Conservation (phyloP, 2,888 invertebrate genomes). For the Lymantria monacha region DNA sequence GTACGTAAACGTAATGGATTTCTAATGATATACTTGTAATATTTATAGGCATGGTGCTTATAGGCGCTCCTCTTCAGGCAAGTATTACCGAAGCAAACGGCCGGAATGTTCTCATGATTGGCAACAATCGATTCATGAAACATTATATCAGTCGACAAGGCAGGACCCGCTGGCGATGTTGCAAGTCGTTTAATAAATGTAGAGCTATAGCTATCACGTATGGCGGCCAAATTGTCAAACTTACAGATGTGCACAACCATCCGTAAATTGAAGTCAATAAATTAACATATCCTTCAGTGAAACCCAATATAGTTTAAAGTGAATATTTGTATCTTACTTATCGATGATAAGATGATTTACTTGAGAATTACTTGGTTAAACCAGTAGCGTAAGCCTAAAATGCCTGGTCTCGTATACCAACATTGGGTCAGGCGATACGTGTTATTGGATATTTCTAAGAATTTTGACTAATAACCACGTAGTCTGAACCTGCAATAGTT, state of each 20-base stretch:
- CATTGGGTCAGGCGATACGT: too few relatives aligned
- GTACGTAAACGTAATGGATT: background rate
- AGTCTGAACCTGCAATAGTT: too few relatives aligned
- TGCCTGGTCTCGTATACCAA: too few relatives aligned
- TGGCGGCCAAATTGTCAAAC: slow-evolving; percentile 53
- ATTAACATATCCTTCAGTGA: too few relatives aligned
- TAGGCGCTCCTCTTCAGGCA: slow-evolving; percentile 22
- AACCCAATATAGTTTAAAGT: too few relatives aligned
- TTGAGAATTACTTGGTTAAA: too few relatives aligned
- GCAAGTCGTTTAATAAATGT: slow-evolving; percentile 60
- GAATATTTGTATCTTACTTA: too few relatives aligned
- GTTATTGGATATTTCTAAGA: too few relatives aligned
- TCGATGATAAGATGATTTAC: too few relatives aligned
- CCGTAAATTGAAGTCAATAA: background rate
- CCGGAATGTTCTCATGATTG: slow-evolving; percentile 55
- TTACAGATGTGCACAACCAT: slow-evolving; percentile 65
- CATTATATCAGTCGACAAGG: slow-evolving; percentile 62
- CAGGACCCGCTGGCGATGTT: slow-evolving; percentile 63
- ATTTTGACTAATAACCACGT: too few relatives aligned
- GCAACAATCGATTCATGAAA: slow-evolving; percentile 54
- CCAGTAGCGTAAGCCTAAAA: too few relatives aligned
- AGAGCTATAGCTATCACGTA: slow-evolving; percentile 64
- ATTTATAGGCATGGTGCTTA: slow-evolving; percentile 11
- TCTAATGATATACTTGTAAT: background rate
- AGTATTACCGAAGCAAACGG: slow-evolving; percentile 43